These are phyloP conservation scores for Lepidochitona cinerea DNA, from an alignment of 2,888 invertebrate species.

Conservation along the genomic window DNA sequence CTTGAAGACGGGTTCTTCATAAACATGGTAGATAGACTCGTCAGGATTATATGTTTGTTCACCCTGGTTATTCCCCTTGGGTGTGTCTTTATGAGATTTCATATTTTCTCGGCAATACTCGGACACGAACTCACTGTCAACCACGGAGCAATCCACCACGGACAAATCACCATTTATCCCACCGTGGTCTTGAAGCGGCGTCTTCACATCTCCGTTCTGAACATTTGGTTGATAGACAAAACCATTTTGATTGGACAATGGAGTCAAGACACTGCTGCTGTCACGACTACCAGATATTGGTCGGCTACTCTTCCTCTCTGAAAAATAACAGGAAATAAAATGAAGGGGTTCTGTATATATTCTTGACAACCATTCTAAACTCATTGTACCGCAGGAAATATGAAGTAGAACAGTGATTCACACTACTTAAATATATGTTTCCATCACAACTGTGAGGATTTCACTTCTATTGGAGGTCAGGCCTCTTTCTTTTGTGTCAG, in stretches of 20 bases:
- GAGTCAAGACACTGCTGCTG: constrained; percentile 35
- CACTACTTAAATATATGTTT: too few relatives aligned
- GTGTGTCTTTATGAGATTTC: constrained; percentile 22
- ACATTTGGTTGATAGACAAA: not conserved
- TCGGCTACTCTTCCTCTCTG: constrained; percentile 40
- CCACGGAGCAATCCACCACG: constrained; percentile 61
- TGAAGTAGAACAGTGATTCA: too few relatives aligned
- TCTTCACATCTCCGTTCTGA: not conserved
- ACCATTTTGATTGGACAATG: constrained; percentile 35
- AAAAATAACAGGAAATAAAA: not conserved
- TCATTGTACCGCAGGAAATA: too few relatives aligned
- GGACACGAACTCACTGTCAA: constrained; percentile 63
- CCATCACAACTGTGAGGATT: too few relatives aligned
- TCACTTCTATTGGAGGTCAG: too few relatives aligned
- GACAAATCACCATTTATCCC: constrained; percentile 56
- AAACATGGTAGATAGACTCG: not conserved
- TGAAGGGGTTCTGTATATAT: too few relatives aligned
- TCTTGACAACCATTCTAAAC: too few relatives aligned
- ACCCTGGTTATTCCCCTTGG: constrained; percentile 10
- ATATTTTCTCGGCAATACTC: constrained; percentile 57
- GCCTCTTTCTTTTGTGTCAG: too few relatives aligned
- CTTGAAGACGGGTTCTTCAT: not conserved
- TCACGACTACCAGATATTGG: constrained; percentile 42
- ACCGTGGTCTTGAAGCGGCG: constrained; percentile 29
- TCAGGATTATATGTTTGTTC: not conserved